Evolutionary conservation across 2,113 vertebrate genomes (phyloP).

Genomic region (Chaenocephalus aceratus): DNA sequence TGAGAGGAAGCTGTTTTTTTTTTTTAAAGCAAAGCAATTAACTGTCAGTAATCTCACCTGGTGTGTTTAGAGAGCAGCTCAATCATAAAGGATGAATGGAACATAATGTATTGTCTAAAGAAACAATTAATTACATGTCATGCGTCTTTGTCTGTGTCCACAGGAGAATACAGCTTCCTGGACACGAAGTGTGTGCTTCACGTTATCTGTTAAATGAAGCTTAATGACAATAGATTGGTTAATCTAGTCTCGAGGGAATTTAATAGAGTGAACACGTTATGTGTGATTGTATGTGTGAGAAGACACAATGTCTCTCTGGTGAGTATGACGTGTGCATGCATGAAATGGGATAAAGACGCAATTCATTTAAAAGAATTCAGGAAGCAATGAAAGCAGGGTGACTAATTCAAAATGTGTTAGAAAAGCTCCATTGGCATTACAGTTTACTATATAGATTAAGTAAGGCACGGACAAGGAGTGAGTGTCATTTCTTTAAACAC

Average conservation of each 20-base stretch:
- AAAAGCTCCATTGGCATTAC: conserved; percentile 50
- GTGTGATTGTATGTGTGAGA: neutral
- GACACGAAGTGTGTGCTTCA: conserved; percentile 6
- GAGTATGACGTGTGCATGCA: neutral
- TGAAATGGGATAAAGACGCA: conserved; percentile 30
- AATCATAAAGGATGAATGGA: conserved; percentile 28
- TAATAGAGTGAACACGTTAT: conserved; percentile 15
- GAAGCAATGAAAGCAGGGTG: conserved; percentile 9
- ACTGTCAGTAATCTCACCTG: conserved; percentile 35
- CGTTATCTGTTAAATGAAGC: conserved; percentile 67
- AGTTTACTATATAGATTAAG: conserved; percentile 30
- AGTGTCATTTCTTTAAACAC: neutral
- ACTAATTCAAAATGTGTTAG: conserved; percentile 49
- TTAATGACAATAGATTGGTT: conserved; percentile 59
- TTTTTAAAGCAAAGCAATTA: conserved; percentile 25
- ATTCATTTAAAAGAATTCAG: conserved; percentile 39
- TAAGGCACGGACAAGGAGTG: conserved; percentile 4
- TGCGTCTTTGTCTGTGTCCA: conserved; percentile 23
- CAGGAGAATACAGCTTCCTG: conserved; percentile 33
- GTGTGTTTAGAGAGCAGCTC: conserved; percentile 23
- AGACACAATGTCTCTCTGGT: conserved; percentile 9
- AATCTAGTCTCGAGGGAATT: conserved; percentile 45
- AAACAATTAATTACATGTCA: conserved; percentile 49
- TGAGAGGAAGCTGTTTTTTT: conserved; percentile 27
- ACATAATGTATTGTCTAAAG: conserved; percentile 46